Conservation (phyloP, 2,113 vertebrate species). For the Pomatostomus ruficeps region DNA sequence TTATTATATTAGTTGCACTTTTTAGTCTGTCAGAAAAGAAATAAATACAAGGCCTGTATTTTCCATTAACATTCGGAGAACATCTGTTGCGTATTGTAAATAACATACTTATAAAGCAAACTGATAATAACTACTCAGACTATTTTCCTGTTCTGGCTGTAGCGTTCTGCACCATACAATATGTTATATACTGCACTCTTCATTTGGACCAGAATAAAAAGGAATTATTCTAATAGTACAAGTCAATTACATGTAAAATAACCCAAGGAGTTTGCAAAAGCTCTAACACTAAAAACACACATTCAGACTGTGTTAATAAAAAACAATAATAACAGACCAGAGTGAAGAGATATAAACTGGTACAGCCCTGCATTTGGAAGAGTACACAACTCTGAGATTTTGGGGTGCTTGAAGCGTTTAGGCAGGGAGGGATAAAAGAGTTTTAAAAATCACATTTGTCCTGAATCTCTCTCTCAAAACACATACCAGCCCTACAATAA, state of each 20-base stretch:
- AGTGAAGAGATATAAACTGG: background rate
- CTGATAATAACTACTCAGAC: slow-evolving; percentile 67
- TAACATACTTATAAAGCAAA: slow-evolving; percentile 78
- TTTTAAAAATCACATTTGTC: background rate
- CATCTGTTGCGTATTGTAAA: slow-evolving; percentile 81
- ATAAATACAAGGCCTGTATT: slow-evolving; percentile 76
- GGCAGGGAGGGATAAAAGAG: background rate
- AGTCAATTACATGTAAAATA: background rate
- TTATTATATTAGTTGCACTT: slow-evolving; percentile 78
- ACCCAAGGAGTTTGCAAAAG: background rate
- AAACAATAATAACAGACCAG: background rate
- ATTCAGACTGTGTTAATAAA: background rate
- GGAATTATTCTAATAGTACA: background rate
- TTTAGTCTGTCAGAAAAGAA: slow-evolving; percentile 73
- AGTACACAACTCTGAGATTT: background rate
- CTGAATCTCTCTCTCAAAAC: background rate
- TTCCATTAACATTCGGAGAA: slow-evolving; percentile 74
- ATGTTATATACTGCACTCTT: background rate
- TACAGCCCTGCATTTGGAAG: background rate
- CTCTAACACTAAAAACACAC: background rate
- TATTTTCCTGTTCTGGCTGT: slow-evolving; percentile 60
- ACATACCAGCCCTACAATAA: background rate
- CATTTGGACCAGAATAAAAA: background rate
- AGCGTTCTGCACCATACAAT: slow-evolving; percentile 14
- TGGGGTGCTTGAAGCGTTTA: background rate